A percentile compares a stretch with the other conserved stretches of the same genome.
phyloP scores from a whole-genome alignment of 2,888 invertebrate genomes.

The Caenorhabditis sinica region DNA sequence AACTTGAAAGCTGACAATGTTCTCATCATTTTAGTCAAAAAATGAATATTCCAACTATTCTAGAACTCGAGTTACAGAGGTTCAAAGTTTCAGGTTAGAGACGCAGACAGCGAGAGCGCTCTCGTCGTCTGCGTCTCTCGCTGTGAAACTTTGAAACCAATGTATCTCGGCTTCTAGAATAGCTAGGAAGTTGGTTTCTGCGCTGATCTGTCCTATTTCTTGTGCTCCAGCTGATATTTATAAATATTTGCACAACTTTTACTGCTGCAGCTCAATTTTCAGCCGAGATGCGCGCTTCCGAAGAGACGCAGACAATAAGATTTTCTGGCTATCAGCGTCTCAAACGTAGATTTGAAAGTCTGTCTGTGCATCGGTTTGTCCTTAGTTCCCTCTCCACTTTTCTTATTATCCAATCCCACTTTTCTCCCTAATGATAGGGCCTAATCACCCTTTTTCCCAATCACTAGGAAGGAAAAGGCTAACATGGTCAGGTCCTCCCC shows the following conservation, averaged over 20 bases:
- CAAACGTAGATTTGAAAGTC: background rate
- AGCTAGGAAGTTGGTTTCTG: background rate
- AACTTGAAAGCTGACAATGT: too few species aligned
- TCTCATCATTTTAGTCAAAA: too few species aligned
- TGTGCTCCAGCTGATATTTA: too few species aligned
- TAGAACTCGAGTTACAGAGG: background rate
- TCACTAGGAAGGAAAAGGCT: slow-evolving; percentile 1
- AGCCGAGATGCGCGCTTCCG: too few species aligned
- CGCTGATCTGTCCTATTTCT: background rate
- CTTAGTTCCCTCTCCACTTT: background rate
- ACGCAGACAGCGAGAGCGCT: background rate
- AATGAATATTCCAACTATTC: too few species aligned
- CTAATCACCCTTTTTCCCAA: background rate
- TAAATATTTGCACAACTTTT: too few species aligned
- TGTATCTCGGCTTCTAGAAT: background rate
- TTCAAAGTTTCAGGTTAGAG: background rate
- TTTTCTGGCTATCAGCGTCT: too few species aligned
- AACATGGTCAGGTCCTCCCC: slow-evolving; percentile 9
- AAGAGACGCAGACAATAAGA: too few species aligned
- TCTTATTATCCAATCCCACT: background rate
- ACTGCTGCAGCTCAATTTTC: too few species aligned
- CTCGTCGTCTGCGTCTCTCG: too few species aligned
- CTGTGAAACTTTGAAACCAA: background rate
- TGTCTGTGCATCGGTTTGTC: background rate
- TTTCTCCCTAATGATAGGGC: background rate